Conservation (phyloP, 2,113 vertebrate species). For the Nothoprocta perdicaria region DNA sequence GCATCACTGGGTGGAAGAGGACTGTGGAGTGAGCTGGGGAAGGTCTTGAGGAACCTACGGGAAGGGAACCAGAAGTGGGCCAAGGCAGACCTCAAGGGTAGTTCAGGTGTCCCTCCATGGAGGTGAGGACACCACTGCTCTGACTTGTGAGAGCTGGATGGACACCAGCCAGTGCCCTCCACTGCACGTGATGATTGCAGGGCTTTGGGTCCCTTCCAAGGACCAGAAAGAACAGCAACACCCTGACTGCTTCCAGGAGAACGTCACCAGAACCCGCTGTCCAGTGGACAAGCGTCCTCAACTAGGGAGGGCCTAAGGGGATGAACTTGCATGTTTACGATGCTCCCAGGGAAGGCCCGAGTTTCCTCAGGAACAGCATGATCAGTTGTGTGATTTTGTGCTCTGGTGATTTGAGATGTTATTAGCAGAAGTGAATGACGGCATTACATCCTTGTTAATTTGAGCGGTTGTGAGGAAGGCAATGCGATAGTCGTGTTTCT, state of each 20-base stretch:
- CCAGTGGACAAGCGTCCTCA: fast-evolving
- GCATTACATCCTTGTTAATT: neutral
- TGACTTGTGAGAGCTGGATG: fast-evolving
- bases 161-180: neutral
- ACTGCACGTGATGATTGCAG: neutral
- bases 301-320: fast-evolving
- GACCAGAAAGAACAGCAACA: neutral
- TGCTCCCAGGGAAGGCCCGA: neutral
- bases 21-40: neutral
- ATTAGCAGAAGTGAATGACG: neutral
- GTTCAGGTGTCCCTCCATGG: fast-evolving
- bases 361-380: neutral
- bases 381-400: neutral
- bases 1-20: neutral
- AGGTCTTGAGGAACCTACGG: neutral
- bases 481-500: neutral
- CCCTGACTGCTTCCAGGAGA: neutral
- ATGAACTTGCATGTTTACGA: fast-evolving
- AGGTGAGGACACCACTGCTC: neutral
- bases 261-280: neutral
- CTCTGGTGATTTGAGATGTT: neutral
- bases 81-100: neutral
- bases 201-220: neutral
- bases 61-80: fast-evolving
- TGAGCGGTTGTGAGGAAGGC: neutral